Base-by-base conservation (phyloP, 2,797 vertebrate species). In the Sebastes paucispinis region DNA sequence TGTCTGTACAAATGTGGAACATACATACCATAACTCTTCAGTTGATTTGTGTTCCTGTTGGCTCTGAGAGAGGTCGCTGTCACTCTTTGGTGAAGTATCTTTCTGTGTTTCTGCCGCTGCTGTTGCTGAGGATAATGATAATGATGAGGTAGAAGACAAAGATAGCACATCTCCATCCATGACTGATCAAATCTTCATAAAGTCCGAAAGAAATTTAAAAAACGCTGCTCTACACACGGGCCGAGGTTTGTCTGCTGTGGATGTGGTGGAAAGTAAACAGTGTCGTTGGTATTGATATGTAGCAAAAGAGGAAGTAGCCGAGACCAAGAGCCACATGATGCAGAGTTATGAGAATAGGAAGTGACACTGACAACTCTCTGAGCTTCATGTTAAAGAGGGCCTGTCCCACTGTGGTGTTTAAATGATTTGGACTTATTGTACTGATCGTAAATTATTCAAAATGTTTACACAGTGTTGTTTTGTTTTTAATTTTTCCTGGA, bases 111-210 rank as follows among this genome's bases (percentile, higher is more conserved):
- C 88, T 68, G 69, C 43, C 0, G 16, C 43, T 18, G 43, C 39
- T 39, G 74, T 57, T 50, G 31, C 54, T 39, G 77, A 50, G 47
- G 47, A 82, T 24, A 77, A 83, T 13, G 87, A 77, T 3, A 85
- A 52, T 1, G 86, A 88, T 8, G 90, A 87, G 5, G 52, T 89
- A 10, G 93, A 90, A 1, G 82, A 82, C 80, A 91, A 72, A 36
- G 90, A 88, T 76, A 91, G 27, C 27, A 90, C 55, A 1, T 87
- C 88, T 85, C 84, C 89, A 50, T 95, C 92, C 93, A 94, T 94
- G 77, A 27, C 62, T 73, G 59, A 52, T 74, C 31, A 43, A 52
- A 64, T 79, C 52, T 73, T 79, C 27, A 60, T n/a, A 18, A 81
- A 82, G 22, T 62, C 13, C 14, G 9, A 34, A n/a, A 63, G 10